Conservation (phyloP, 2,113 vertebrate species). For the Lepus timidus region DNA sequence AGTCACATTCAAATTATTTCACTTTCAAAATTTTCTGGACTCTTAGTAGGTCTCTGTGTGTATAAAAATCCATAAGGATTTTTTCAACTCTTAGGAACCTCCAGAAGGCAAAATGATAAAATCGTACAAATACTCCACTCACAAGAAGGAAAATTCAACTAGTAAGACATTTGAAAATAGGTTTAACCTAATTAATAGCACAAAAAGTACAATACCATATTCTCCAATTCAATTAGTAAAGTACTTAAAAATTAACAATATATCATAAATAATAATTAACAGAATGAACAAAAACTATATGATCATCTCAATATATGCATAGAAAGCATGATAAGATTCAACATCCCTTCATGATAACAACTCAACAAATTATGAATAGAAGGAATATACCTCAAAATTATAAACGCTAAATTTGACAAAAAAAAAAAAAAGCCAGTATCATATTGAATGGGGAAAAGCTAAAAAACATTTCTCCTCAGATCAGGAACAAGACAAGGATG, state of each 20-base stretch:
- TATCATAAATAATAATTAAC: not conserved
- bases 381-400: too few species aligned
- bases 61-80: not conserved
- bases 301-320: too few species aligned
- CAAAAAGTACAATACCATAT: slow-evolving; percentile 11
- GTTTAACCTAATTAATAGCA: slow-evolving; percentile 33
- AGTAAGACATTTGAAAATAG: not conserved
- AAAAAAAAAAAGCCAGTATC: too few species aligned
- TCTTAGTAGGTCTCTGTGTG: not conserved
- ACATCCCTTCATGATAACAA: too few species aligned
- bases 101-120: not conserved
- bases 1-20: not conserved
- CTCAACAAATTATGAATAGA: too few species aligned
- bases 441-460: too few species aligned
- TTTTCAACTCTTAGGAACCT: not conserved
- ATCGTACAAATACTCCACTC: slow-evolving; percentile 7
- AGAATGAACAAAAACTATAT: too few species aligned
- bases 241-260: slow-evolving; percentile 19
- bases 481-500: too few species aligned
- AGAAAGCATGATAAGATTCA: too few species aligned
- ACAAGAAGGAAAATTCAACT: slow-evolving; percentile 1
- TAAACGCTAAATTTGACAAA: too few species aligned
- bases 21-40: not conserved
- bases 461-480: too few species aligned
- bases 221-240: not conserved